phyloP scores from a whole-genome alignment of 2,113 vertebrate genomes.

The Albula glossodonta region DNA sequence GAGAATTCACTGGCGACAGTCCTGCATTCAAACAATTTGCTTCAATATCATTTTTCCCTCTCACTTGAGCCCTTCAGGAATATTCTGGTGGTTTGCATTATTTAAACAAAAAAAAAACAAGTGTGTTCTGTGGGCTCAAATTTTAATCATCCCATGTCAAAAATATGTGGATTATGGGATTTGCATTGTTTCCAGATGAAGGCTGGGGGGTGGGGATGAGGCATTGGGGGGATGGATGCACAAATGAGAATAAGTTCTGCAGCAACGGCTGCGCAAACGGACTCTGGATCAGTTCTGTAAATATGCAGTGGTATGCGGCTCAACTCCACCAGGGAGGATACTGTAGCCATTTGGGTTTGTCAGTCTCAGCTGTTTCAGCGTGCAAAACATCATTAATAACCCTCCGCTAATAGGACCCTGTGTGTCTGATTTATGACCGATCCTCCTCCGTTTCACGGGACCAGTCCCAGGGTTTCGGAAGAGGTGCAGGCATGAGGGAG shows the following conservation, averaged over 20 bases:
- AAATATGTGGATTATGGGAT: constrained; percentile 64
- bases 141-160: constrained; percentile 57
- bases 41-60: neutral
- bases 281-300: constrained; percentile 44
- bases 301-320: constrained; percentile 24
- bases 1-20: neutral
- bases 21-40: neutral
- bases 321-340: constrained; percentile 39
- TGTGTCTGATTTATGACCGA: constrained; percentile 63
- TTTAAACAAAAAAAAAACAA: constrained; percentile 19
- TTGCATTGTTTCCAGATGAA: constrained; percentile 59
- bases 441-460: constrained; percentile 36
- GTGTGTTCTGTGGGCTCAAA: constrained; percentile 25
- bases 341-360: constrained; percentile 50
- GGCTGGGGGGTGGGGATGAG: constrained; percentile 12
- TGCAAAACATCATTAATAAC: constrained; percentile 63
- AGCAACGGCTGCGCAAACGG: neutral
- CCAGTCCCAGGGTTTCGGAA: neutral
- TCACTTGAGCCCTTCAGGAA: neutral
- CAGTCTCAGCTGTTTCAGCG: constrained; percentile 36
- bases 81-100: neutral
- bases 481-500: constrained; percentile 41
- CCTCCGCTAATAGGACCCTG: constrained; percentile 37
- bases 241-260: neutral
- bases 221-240: neutral